Evolutionary conservation across 2,113 vertebrate species (phyloP).

Genomic region (Hylia prasina): DNA sequence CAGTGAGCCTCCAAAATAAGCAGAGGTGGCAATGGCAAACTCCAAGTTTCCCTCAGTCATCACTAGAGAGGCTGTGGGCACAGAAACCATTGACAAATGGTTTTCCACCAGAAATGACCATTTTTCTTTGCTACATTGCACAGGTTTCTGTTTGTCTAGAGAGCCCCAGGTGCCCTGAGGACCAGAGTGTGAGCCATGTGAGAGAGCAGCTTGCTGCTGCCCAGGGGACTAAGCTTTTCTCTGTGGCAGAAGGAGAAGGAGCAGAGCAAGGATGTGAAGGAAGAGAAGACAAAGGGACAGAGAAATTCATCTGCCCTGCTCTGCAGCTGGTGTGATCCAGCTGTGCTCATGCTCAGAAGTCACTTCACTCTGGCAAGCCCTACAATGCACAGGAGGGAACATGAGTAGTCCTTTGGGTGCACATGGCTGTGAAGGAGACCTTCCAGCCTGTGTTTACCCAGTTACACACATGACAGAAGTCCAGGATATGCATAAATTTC

Average conservation of each 20-base stretch:
- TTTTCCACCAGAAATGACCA: neutral
- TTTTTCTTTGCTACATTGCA: neutral
- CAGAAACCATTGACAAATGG: neutral
- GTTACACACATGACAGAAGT: neutral
- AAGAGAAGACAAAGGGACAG: neutral
- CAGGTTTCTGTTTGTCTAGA: neutral
- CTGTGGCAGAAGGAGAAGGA: rapidly evolving
- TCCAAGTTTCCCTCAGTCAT: neutral
- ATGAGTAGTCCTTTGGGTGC: neutral
- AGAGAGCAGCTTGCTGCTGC: neutral
- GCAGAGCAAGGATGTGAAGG: neutral
- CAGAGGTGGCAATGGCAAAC: neutral
- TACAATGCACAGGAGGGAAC: rapidly evolving
- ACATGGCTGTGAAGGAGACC: rapidly evolving
- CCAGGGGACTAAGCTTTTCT: neutral
- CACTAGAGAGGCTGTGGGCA: neutral
- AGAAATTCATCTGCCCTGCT: neutral
- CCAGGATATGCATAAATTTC: neutral
- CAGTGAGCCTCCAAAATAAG: neutral
- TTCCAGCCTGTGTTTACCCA: neutral
- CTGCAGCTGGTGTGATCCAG: neutral
- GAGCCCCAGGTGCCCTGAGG: neutral
- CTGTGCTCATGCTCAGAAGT: neutral
- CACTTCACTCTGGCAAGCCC: neutral
- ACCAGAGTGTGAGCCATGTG: rapidly evolving